phyloP scores from a whole-genome alignment of 1,140 invertebrate species.

The Drosophila sturtevanti region DNA sequence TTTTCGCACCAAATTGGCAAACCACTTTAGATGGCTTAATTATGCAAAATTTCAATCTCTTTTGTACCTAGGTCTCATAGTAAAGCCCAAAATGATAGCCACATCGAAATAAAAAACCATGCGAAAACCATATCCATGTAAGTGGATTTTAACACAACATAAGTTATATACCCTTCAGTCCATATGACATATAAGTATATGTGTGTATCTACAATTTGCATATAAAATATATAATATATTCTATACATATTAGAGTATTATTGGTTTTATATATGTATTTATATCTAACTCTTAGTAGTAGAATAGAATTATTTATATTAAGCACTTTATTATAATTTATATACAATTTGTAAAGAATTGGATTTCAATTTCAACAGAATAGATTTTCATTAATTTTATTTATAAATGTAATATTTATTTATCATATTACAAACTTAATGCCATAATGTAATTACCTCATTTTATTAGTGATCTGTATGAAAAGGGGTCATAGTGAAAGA shows the following conservation, averaged over 20 bases:
- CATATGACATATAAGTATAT: no score
- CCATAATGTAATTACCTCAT: background rate
- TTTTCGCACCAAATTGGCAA: constrained; percentile 53
- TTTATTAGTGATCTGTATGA: background rate
- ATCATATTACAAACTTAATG: background rate
- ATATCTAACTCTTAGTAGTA: no score
- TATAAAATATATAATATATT: no score
- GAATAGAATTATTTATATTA: no score
- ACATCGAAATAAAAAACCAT: background rate
- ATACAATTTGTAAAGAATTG: no score
- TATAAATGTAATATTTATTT: no score
- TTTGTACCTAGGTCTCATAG: background rate
- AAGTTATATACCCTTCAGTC: background rate
- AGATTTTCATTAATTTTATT: no score
- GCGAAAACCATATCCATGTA: background rate
- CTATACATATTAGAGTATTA: no score
- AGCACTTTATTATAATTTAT: no score
- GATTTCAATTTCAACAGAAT: no score
- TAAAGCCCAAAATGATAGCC: background rate
- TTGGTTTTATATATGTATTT: no score
- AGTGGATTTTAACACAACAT: background rate
- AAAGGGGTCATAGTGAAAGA: background rate
- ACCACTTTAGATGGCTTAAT: constrained; percentile 51
- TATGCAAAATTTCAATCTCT: constrained; percentile 34
- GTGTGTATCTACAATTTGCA: no score